Percentiles rank a stretch among this genome's conserved stretches.
Evolutionary conservation across 2,797 vertebrate species (phyloP).

Genomic region (Dallia pectoralis): DNA sequence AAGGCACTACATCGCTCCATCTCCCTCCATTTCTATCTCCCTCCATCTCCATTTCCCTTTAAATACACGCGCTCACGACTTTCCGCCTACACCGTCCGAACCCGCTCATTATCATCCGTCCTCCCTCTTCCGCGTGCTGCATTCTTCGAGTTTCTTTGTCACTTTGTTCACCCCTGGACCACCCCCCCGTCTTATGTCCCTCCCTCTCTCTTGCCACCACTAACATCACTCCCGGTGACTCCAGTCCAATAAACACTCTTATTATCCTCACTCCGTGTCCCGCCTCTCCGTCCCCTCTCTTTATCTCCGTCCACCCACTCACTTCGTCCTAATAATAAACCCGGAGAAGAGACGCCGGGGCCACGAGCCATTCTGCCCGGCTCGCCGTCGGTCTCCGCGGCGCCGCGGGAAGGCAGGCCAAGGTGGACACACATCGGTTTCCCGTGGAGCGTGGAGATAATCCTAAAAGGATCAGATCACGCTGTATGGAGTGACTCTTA

Average conservation of each 20-base stretch:
- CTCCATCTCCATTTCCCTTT: constrained; percentile 26
- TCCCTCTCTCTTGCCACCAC: neutral
- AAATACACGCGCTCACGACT: neutral
- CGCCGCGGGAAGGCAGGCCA: constrained; percentile 22
- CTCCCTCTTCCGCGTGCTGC: constrained; percentile 8
- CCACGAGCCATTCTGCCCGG: constrained; percentile 18
- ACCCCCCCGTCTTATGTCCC: neutral
- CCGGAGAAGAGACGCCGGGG: constrained; percentile 23
- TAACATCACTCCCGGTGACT: neutral
- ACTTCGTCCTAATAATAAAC: constrained; percentile 42
- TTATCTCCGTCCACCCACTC: constrained; percentile 23
- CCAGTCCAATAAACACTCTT: neutral
- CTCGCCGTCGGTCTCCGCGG: constrained; percentile 25
- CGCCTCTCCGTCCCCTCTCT: neutral
- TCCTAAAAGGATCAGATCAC: constrained; percentile 42
- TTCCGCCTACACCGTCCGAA: neutral
- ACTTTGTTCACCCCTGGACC: too few species aligned
- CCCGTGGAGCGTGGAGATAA: constrained; percentile 37
- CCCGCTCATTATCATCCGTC: constrained; percentile 24
- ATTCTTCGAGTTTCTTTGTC: neutral
- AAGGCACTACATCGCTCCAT: constrained; percentile 18
- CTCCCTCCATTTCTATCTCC: constrained; percentile 29
- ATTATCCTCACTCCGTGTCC: neutral
- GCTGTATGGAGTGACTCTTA: constrained; percentile 33
- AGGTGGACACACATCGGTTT: constrained; percentile 38